Conservation (phyloP, 1,140 invertebrate species). For the Aporrectodea caliginosa region DNA sequence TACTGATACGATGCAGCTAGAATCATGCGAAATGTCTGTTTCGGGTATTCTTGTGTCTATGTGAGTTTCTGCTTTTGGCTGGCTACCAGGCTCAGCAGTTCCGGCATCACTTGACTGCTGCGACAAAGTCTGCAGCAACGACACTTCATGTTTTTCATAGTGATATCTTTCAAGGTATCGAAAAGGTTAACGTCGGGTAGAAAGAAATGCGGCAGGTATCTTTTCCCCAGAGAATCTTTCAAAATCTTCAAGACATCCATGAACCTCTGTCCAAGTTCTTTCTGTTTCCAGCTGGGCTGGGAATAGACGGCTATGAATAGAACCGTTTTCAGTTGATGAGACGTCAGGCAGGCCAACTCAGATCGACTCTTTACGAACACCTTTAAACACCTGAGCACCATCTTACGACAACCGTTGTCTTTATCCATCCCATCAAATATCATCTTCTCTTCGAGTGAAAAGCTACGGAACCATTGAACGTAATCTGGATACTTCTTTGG, state of each 20-base stretch:
- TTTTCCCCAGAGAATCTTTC: background rate
- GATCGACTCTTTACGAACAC: background rate
- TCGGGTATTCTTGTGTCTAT: no score
- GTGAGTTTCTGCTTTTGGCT: no score
- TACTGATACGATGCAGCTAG: no score
- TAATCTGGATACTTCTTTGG: background rate
- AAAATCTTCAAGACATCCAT: background rate
- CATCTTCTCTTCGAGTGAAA: slow-evolving; percentile 5
- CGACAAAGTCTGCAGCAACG: background rate
- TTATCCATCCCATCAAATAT: slow-evolving; percentile 11
- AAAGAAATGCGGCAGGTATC: background rate
- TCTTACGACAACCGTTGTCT: slow-evolving; percentile 15
- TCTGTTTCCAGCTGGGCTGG: slow-evolving; percentile 9
- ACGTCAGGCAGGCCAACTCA: slow-evolving; percentile 11
- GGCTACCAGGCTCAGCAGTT: no score
- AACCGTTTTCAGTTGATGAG: slow-evolving; percentile 5
- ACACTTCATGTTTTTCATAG: background rate
- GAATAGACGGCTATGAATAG: background rate
- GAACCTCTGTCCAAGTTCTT: background rate
- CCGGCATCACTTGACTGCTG: background rate
- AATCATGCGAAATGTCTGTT: no score
- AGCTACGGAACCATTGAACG: background rate
- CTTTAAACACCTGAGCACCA: background rate
- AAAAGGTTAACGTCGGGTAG: background rate
- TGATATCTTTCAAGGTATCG: background rate